Base-by-base conservation (phyloP, 1,140 invertebrate species). In the Drosophila guanche region DNA sequence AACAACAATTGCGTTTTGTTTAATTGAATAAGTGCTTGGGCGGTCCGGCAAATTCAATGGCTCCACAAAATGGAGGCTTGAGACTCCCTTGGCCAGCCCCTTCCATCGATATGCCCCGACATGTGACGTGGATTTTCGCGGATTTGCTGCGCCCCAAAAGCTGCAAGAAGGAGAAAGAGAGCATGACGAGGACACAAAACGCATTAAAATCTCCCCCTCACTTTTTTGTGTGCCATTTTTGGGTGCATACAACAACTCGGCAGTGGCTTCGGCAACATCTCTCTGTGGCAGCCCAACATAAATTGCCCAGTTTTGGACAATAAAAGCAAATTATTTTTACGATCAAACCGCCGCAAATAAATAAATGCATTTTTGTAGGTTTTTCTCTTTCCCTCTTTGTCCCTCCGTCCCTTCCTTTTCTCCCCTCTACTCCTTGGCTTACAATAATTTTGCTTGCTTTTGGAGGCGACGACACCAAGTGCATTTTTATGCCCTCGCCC, bases 291-390 rank as follows among this genome's bases (percentile, higher is more conserved):
- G 62, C 46, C 57, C 54, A 61, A 66, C 77, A 76, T 62, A 70
- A 51, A 59, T 58, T 61, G 54, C 37, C 40, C 53, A 52, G 54
- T 71, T 59, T 68, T 70, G 63, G 83, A 73, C 81, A 86, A 85
- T 85, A 85, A 86, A 85, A 86, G 55, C 73, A 85, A 85, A 85
- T 86, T 86, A 85, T 86, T 86, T 85, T 81, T 86, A 85, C 81
- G 81, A 86, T 86, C 77, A 74, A 75, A 63, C 77, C 53, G 69
- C 68, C 63, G 70, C 71, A 85, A 85, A 86, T 88, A 85, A 85
- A 85, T 86, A 86, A 86, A 85, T 77, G 84, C 77, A 77, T 69
- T 73, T 79, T 37, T 65, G 56, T 72, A 63, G 50, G 45, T 40
- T 55, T 55, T 51, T 50, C 41, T 33, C 41, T 12, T 71, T 58